Conservation (phyloP, 2,888 invertebrate genomes). For the Oxytorus armatus region DNA sequence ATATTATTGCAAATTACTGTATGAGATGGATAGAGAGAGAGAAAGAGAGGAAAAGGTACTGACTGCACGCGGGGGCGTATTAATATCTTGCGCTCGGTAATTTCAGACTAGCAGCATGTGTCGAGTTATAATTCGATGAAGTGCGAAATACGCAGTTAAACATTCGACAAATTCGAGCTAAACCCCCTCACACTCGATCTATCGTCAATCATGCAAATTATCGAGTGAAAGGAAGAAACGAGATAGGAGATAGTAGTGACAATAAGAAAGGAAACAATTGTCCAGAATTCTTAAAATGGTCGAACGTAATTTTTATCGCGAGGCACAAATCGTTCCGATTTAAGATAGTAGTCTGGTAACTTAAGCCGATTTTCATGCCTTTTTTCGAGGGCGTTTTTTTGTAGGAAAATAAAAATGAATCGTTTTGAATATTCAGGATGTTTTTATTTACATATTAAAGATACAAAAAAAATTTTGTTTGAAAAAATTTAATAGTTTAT, state of each 20-base stretch:
- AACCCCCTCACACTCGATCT: neutral
- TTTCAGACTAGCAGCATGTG: conserved; percentile 36
- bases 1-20: conserved; percentile 79
- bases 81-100: conserved; percentile 60
- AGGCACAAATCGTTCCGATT: neutral
- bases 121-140: conserved; percentile 47
- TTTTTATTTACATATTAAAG: too few relatives aligned
- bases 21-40: neutral
- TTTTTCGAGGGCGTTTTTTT: too few relatives aligned
- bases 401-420: too few relatives aligned
- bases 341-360: too few relatives aligned
- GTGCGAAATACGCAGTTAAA: conserved; percentile 40
- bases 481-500: too few relatives aligned
- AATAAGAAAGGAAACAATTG: too few relatives aligned
- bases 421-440: too few relatives aligned
- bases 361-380: too few relatives aligned
- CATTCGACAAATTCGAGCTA: conserved; percentile 20
- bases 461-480: too few relatives aligned
- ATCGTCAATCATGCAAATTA: neutral
- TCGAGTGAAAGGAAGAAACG: neutral
- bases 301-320: too few relatives aligned
- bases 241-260: neutral
- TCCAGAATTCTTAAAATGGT: too few relatives aligned
- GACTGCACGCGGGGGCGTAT: conserved; percentile 52
- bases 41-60: conserved; percentile 19